Conservation (phyloP, 2,113 vertebrate species). For the Phocoena phocoena region DNA sequence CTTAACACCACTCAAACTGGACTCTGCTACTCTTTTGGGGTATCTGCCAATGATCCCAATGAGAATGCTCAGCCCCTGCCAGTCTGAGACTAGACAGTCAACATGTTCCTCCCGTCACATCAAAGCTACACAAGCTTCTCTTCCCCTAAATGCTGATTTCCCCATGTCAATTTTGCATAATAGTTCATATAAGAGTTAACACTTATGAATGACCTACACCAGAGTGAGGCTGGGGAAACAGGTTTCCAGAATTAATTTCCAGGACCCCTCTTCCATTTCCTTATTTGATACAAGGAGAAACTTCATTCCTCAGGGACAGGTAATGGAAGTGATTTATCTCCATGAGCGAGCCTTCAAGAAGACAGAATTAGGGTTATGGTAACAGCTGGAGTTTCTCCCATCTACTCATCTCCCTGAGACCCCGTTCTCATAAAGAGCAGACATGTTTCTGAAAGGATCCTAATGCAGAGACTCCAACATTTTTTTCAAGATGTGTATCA, state of each 20-base stretch:
- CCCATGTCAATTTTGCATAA: not conserved
- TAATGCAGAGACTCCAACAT: not conserved
- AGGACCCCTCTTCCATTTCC: not conserved
- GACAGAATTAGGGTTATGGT: conserved; percentile 45
- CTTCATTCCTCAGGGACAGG: conserved; percentile 52
- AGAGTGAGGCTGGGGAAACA: not conserved
- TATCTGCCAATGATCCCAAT: not conserved
- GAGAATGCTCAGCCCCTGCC: conserved; percentile 36
- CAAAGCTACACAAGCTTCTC: not conserved
- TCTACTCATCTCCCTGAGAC: not conserved
- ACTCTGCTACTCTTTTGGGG: not conserved
- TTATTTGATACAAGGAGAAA: conserved; percentile 61
- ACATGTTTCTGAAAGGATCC: not conserved
- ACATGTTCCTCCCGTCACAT: not conserved
- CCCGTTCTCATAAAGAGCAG: not conserved
- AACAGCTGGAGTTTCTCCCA: conserved; percentile 58
- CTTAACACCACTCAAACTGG: not conserved
- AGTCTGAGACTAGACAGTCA: conserved; percentile 26
- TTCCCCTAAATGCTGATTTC: not conserved
- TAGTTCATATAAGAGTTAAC: not conserved
- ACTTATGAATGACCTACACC: not conserved
- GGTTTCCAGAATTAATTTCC: conserved; percentile 16
- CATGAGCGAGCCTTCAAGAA: conserved; percentile 52
- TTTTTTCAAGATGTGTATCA: not conserved
- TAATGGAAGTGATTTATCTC: conserved; percentile 72